Evolutionary conservation across 1,140 invertebrate species (phyloP), one percentile per base, ranked within the genome.

Genomic region (Asobara japonica): DNA sequence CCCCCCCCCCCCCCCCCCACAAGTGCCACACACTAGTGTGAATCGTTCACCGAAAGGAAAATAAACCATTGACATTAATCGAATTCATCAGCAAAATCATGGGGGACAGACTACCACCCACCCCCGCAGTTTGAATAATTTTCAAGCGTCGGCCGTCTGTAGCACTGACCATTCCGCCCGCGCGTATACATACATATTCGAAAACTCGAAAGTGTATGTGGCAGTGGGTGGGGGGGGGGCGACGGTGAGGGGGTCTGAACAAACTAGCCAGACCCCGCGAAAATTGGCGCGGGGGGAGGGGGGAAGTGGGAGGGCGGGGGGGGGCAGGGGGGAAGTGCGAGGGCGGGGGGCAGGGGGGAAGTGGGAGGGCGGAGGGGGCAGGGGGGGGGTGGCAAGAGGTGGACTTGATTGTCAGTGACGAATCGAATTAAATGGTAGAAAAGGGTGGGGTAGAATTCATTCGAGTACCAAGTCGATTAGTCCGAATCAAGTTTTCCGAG

Each of bases 151-250:
- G 20, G 20, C 22, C 22, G 25, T 45, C 61, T 18, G 60, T 29
- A 29, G 60, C 65, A 31, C 6, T 48, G n/a, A 29, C 56, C 5
- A 22, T 29, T 33, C 22, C n/a, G 18, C 60, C 36, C 38, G 13
- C 10, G n/a, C 18, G 25, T 60, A 64, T 36, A 36, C 10, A 64
- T 70, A 70, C 31, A 31, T 27, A 36, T 7, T 20, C 25, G 10
- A 76, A 74, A 80, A 77, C 78, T 77, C 62, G 67, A 77, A 79
- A 80, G 77, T 74, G 25, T 64, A 65, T 36, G n/a, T n/a, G n/a
- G n/a, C n/a, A n/a, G n/a, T n/a, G n/a, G n/a, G n/a, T n/a, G n/a
- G 4, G 13, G 31, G 41, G n/a, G 36, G 36, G 36, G 7, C 3
- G 36, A 38, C 2, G 36, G 36, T 2, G 41, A 45, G 41, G 41